These are phyloP conservation scores for Leptinotarsa tumamoca DNA, from an alignment of 2,888 invertebrate genomes.

Conservation along the genomic window DNA sequence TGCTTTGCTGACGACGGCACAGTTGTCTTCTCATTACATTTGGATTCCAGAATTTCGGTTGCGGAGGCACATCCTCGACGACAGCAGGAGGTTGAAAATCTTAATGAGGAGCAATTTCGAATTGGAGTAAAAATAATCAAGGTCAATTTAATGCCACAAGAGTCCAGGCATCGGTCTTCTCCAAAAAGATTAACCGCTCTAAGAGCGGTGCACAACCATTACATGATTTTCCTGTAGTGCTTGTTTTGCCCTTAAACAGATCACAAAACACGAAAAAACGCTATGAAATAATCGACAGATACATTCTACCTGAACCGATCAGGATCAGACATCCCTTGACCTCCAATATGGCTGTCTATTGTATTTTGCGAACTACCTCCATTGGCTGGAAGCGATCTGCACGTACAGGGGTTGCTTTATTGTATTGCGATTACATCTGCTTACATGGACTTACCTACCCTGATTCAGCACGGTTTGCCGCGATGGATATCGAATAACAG, in stretches of 20 bases:
- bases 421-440: conserved; percentile 39
- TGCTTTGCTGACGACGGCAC: too few species aligned
- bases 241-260: neutral
- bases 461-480: conserved; percentile 38
- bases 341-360: conserved; percentile 49
- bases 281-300: neutral
- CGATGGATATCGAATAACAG: conserved; percentile 47
- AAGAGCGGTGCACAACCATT: too few species aligned
- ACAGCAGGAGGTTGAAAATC: too few species aligned
- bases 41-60: too few species aligned
- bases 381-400: conserved; percentile 43
- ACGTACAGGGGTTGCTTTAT: conserved; percentile 35
- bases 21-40: too few species aligned
- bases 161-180: too few species aligned
- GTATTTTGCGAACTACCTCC: conserved; percentile 42
- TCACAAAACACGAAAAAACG: neutral
- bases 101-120: too few species aligned
- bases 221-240: too few species aligned
- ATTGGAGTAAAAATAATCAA: too few species aligned
- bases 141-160: too few species aligned
- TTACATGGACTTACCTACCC: conserved; percentile 32
- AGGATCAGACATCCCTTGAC: conserved; percentile 35
- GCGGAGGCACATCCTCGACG: too few species aligned
- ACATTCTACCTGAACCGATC: conserved; percentile 20
- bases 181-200: too few species aligned